Evolutionary conservation across 2,888 invertebrate genomes (phyloP).

Genomic region (Cephus nigrinus): DNA sequence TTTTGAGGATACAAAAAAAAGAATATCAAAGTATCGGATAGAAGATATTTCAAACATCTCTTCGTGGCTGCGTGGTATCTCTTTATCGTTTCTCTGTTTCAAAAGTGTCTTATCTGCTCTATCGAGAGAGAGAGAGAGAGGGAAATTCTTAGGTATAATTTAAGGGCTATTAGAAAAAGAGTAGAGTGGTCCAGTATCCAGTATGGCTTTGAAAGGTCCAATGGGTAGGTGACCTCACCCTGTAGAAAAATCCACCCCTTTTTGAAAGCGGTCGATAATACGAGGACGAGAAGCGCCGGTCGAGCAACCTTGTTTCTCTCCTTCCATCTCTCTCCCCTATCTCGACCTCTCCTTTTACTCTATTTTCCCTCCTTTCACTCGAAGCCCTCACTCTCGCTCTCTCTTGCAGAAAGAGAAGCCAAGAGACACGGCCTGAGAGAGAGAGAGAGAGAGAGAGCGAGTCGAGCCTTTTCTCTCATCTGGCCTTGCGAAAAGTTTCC

Average conservation of each 20-base stretch:
- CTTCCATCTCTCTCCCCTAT: constrained; percentile 33
- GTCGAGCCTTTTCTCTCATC: constrained; percentile 14
- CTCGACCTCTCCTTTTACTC: constrained; percentile 33
- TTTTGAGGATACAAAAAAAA: background rate
- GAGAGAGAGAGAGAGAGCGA: constrained; percentile 5
- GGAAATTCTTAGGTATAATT: background rate
- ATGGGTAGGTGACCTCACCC: background rate
- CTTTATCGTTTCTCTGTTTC: background rate
- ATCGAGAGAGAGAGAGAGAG: background rate
- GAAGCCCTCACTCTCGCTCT: constrained; percentile 6
- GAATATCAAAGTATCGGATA: background rate
- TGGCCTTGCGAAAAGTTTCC: constrained; percentile 27
- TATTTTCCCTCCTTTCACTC: constrained; percentile 38
- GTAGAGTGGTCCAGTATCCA: background rate
- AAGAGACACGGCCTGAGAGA: background rate
- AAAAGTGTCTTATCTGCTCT: background rate
- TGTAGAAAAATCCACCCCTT: constrained; percentile 61
- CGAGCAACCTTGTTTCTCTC: constrained; percentile 42
- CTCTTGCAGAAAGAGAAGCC: constrained; percentile 7
- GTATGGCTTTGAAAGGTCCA: background rate
- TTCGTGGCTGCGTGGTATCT: background rate
- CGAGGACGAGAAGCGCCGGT: constrained; percentile 35
- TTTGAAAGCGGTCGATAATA: constrained; percentile 60
- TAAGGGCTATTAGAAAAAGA: background rate
- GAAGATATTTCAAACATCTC: background rate